Evolutionary conservation across 2,113 vertebrate genomes (phyloP).

Genomic region (Psilopogon haemacephalus): DNA sequence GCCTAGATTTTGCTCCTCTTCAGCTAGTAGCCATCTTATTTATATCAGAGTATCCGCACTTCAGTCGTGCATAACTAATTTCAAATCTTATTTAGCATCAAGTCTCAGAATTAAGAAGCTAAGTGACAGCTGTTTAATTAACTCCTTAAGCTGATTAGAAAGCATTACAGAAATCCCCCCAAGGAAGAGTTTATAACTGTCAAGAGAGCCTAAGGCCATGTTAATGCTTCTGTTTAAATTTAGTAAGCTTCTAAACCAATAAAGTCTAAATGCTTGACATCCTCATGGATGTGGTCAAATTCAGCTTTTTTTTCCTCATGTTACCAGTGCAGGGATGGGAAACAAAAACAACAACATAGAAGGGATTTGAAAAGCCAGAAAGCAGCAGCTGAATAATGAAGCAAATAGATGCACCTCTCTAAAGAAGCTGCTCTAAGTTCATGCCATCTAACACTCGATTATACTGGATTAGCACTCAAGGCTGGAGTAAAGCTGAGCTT

Average conservation of each 20-base stretch:
- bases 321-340: neutral
- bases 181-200: conserved; percentile 66
- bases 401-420: neutral
- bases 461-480: neutral
- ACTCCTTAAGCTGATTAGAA: conserved; percentile 81
- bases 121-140: conserved; percentile 82
- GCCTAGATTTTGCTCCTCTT: neutral
- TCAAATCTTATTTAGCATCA: conserved; percentile 74
- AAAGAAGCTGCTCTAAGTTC: neutral
- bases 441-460: neutral
- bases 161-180: conserved; percentile 67
- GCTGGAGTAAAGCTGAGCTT: neutral
- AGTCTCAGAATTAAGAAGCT: conserved; percentile 72
- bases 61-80: conserved; percentile 62
- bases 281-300: conserved; percentile 35
- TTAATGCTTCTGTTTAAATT: conserved; percentile 61
- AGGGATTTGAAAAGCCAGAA: neutral
- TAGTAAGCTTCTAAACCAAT: conserved; percentile 51
- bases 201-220: conserved; percentile 50
- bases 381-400: neutral
- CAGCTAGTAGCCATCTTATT: neutral
- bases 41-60: neutral
- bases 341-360: neutral
- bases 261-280: neutral
- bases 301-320: neutral